Percentiles rank a stretch among this genome's conserved stretches.
Evolutionary conservation across 1,140 invertebrate genomes (phyloP).

Genomic region (Andricus grossulariae): DNA sequence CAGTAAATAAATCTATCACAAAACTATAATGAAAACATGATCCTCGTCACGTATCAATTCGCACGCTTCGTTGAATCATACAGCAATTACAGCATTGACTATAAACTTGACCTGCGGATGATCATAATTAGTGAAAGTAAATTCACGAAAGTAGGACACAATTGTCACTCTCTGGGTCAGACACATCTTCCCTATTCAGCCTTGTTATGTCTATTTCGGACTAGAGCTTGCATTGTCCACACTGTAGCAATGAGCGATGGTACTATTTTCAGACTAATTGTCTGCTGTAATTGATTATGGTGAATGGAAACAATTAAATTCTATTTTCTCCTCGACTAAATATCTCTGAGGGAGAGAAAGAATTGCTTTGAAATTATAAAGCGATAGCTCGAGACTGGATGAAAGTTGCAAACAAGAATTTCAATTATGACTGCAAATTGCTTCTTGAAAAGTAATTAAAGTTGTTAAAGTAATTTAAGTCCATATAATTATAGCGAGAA

Average conservation of each 20-base stretch:
- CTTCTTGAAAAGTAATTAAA: not conserved
- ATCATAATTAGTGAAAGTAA: slow-evolving; percentile 18
- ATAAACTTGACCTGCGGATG: slow-evolving; percentile 7
- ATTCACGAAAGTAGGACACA: slow-evolving; percentile 10
- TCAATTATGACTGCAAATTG: slow-evolving; percentile 6
- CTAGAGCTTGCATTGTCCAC: too few relatives aligned
- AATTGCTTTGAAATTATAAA: not conserved
- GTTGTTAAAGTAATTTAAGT: slow-evolving; percentile 5
- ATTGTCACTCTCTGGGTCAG: slow-evolving; percentile 6
- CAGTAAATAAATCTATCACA: not conserved
- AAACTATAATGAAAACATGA: not conserved
- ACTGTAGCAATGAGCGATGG: too few relatives aligned
- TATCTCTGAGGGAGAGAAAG: not conserved
- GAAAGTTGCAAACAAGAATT: not conserved
- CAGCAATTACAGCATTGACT: not conserved
- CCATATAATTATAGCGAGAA: not conserved
- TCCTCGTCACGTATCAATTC: not conserved
- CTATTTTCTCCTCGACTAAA: not conserved
- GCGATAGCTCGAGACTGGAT: not conserved
- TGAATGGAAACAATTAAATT: not conserved
- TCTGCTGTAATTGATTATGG: too few relatives aligned
- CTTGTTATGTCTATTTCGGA: not conserved
- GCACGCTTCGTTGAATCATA: not conserved
- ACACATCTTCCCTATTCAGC: not conserved
- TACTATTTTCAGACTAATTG: too few relatives aligned